Percentiles rank a stretch among this genome's conserved stretches.
Evolutionary conservation across 92 coral and sea anemone species (phyloP).

Genomic region (Plumapathes pennacea): DNA sequence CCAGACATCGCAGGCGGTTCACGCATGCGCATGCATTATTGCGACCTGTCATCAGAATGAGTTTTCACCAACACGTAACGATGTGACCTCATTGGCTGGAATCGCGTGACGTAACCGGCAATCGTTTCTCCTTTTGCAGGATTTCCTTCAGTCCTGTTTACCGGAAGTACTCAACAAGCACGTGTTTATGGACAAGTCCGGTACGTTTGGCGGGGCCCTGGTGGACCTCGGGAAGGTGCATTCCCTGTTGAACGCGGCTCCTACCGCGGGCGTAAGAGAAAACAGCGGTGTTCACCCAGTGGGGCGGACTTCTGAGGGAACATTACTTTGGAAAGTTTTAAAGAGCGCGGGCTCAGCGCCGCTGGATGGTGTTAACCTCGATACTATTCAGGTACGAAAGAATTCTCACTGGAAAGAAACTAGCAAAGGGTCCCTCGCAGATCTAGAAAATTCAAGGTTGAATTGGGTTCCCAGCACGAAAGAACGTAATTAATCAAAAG

Average conservation of each 20-base stretch:
- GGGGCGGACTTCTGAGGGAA: slow-evolving; percentile 51
- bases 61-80: too few species aligned
- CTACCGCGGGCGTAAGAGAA: slow-evolving; percentile 3
- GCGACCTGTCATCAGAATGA: too few species aligned
- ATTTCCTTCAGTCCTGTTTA: slow-evolving; percentile 52
- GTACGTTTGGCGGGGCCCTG: slow-evolving; percentile 75
- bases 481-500: too few species aligned
- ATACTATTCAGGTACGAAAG: slow-evolving; percentile 62
- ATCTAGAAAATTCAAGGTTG: too few species aligned
- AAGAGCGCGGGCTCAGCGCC: slow-evolving; percentile 42
- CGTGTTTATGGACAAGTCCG: slow-evolving; percentile 78
- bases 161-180: slow-evolving; percentile 75
- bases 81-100: too few species aligned
- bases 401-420: too few species aligned
- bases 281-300: slow-evolving; percentile 63
- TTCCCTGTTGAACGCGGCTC: slow-evolving; percentile 30
- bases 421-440: too few species aligned
- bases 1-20: too few species aligned
- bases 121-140: slow-evolving; percentile 26
- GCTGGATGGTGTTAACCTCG: slow-evolving; percentile 37
- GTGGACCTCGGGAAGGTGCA: slow-evolving; percentile 68
- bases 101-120: too few species aligned
- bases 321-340: slow-evolving; percentile 70
- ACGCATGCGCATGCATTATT: too few species aligned
- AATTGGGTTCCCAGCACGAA: too few species aligned